phyloP scores from a whole-genome alignment of 64 coral and sea anemone species.

The Exaiptasia diaphana region DNA sequence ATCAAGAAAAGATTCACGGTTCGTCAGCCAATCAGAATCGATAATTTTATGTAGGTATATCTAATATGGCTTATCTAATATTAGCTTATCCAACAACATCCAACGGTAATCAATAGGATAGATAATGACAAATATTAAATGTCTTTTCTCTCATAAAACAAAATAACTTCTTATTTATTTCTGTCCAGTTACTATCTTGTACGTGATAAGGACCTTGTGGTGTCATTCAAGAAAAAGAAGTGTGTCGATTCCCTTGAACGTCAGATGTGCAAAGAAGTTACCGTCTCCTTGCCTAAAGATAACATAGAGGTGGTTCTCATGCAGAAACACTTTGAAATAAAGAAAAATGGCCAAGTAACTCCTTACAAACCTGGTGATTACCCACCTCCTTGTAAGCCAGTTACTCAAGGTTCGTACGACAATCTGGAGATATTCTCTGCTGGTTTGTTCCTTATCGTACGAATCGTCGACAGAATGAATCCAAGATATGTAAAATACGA shows the following conservation, averaged over 20 bases:
- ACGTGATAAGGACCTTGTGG: constrained; percentile 35
- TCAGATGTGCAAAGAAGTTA: constrained; percentile 92
- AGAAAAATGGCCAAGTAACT: constrained; percentile 14
- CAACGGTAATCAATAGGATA: too few relatives aligned
- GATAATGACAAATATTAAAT: too few relatives aligned
- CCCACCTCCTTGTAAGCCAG: constrained; percentile 62
- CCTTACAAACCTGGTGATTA: constrained; percentile 69
- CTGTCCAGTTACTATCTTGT: constrained; percentile 57
- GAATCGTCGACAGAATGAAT: constrained; percentile 48
- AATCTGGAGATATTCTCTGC: constrained; percentile 72
- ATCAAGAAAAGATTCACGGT: too few relatives aligned
- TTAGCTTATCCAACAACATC: too few relatives aligned
- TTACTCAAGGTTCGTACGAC: neutral
- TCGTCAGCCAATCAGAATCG: too few relatives aligned
- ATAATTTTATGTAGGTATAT: too few relatives aligned
- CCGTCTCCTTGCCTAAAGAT: constrained; percentile 2
- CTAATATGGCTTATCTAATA: too few relatives aligned
- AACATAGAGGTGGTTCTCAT: constrained; percentile 38
- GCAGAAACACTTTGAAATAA: constrained; percentile 71
- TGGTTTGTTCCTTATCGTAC: constrained; percentile 72
- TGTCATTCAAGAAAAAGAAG: constrained; percentile 62
- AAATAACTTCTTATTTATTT: too few relatives aligned
- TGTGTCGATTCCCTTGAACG: constrained; percentile 68
- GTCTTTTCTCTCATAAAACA: too few relatives aligned
- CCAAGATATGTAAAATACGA: constrained; percentile 71